These are phyloP conservation scores for Mellilla xanthometata DNA, from an alignment of 2,888 invertebrate genomes.

Conservation along the genomic window DNA sequence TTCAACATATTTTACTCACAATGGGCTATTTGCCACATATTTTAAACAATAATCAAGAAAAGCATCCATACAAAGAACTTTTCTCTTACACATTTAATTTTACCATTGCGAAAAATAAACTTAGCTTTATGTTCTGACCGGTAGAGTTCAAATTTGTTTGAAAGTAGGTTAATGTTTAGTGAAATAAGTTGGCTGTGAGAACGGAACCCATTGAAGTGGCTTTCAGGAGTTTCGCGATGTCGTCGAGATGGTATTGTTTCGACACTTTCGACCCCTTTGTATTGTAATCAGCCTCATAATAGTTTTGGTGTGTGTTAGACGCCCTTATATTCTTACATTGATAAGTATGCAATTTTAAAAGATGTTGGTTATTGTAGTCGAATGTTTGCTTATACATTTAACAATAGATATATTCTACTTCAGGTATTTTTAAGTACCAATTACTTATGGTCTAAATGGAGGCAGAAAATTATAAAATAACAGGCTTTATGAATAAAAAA, in stretches of 20 bases:
- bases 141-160: conserved; percentile 28
- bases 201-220: conserved; percentile 51
- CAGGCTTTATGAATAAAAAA: too few species aligned
- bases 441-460: too few species aligned
- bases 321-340: too few species aligned
- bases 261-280: conserved; percentile 54
- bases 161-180: conserved; percentile 5
- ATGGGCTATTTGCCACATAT: conserved; percentile 7
- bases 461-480: too few species aligned
- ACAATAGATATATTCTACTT: too few species aligned
- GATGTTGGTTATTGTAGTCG: too few species aligned
- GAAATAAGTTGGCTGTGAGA: conserved; percentile 27
- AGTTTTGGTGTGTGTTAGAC: conserved; percentile 11
- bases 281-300: conserved; percentile 38
- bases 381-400: too few species aligned
- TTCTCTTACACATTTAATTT: conserved; percentile 25
- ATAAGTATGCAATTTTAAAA: too few species aligned
- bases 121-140: background rate
- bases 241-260: conserved; percentile 62
- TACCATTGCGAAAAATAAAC: conserved; percentile 2
- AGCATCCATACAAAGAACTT: conserved; percentile 49
- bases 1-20: conserved; percentile 25
- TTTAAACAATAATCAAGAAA: conserved; percentile 50
- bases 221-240: conserved; percentile 50
- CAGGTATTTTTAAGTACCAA: too few species aligned